phyloP scores from a whole-genome alignment of 2,888 invertebrate species.

The Lepidocyrtinus sp. region DNA sequence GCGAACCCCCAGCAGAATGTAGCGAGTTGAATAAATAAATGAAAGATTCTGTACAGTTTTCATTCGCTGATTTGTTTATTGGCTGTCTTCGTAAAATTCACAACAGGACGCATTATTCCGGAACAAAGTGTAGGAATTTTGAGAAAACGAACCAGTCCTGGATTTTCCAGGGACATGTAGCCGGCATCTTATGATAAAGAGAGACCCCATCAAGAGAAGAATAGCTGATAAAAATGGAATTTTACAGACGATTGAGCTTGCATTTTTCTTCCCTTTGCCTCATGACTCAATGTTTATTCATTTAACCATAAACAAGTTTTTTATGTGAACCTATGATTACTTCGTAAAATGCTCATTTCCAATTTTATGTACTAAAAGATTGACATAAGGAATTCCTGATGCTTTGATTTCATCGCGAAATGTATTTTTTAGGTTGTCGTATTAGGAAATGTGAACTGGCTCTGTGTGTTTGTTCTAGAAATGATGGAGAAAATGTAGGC shows the following conservation, averaged over 20 bases:
- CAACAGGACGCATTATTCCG: constrained; percentile 8
- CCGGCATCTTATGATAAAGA: no score
- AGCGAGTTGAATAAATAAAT: constrained; percentile 37
- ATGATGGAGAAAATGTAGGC: no score
- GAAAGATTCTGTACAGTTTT: neutral
- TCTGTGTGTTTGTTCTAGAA: no score
- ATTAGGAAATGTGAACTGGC: no score
- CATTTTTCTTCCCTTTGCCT: neutral
- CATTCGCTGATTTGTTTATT: constrained; percentile 55
- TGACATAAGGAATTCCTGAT: neutral
- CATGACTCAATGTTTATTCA: neutral
- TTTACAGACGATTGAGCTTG: neutral
- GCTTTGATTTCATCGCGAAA: no score
- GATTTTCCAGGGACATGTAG: neutral
- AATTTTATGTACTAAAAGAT: neutral
- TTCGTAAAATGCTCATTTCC: neutral
- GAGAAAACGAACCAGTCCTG: neutral
- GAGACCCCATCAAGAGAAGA: neutral
- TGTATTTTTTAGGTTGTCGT: no score
- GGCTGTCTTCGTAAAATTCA: constrained; percentile 33
- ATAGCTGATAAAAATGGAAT: neutral
- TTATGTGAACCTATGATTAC: no score
- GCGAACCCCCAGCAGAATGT: no score
- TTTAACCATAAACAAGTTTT: neutral
- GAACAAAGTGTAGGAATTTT: neutral